These are phyloP conservation scores for Cavia aperea DNA, from an alignment of 2,113 vertebrate species.

Conservation along the genomic window DNA sequence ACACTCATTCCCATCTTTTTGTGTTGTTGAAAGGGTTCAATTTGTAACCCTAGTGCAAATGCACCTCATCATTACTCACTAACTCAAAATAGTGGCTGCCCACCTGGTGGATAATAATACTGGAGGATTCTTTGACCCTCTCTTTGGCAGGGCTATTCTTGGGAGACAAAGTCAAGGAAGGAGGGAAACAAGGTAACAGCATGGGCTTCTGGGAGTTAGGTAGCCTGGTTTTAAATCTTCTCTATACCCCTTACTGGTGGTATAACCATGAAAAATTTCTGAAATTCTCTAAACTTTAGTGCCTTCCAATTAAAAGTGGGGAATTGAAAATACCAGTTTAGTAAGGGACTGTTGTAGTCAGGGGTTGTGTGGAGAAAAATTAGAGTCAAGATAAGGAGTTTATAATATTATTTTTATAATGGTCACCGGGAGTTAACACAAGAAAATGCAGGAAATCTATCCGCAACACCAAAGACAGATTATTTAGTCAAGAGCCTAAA, in stretches of 20 bases:
- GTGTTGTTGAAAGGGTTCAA: background rate
- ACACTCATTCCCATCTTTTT: background rate
- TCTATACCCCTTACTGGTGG: background rate
- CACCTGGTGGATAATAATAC: background rate
- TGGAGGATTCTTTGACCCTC: background rate
- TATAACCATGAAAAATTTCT: background rate
- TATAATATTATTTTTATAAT: too few relatives aligned
- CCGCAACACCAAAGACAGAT: too few relatives aligned
- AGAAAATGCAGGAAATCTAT: too few relatives aligned
- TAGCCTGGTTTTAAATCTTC: background rate
- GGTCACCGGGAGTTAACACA: too few relatives aligned
- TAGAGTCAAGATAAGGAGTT: too few relatives aligned
- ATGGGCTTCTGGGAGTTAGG: background rate
- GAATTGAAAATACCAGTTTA: background rate
- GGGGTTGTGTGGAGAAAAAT: too few relatives aligned
- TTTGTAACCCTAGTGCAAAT: background rate
- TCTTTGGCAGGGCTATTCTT: background rate
- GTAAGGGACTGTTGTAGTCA: background rate
- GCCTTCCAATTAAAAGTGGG: background rate
- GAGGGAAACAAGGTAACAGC: background rate
- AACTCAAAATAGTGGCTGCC: background rate
- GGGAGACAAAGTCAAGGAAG: background rate
- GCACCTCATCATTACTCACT: background rate
- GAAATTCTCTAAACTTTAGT: background rate
- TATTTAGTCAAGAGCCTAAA: too few relatives aligned